A percentile compares a stretch with the other conserved stretches of the same genome.
Conservation (phyloP, 2,113 vertebrate genomes). For the Ceratotherium simum region DNA sequence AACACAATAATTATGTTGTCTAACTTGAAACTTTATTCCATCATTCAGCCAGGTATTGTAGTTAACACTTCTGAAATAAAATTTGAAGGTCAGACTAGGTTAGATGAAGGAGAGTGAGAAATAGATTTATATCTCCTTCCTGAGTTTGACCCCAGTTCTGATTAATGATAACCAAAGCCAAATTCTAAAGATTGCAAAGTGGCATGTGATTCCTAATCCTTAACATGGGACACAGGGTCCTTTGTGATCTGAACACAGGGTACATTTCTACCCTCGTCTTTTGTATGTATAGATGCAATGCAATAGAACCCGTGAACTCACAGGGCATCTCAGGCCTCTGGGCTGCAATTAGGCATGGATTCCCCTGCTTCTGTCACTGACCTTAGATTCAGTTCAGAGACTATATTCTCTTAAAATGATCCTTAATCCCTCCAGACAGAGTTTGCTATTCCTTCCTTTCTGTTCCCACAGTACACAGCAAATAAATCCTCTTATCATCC, state of each 20-base stretch:
- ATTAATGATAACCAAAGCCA: conserved; percentile 8
- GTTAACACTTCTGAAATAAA: conserved; percentile 42
- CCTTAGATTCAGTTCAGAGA: background rate
- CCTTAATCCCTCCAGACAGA: background rate
- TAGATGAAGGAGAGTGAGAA: conserved; percentile 56
- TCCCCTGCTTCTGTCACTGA: background rate
- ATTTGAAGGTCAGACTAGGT: conserved; percentile 29
- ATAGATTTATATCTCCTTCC: conserved; percentile 53
- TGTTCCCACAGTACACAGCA: background rate
- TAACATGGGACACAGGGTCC: background rate
- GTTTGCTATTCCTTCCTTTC: background rate
- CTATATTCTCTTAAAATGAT: background rate
- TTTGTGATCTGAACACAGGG: background rate
- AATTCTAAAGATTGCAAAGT: background rate
- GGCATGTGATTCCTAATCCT: background rate
- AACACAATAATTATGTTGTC: conserved; percentile 71
- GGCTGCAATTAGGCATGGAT: background rate
- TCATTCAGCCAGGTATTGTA: conserved; percentile 65
- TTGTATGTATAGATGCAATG: background rate
- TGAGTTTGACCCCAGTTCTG: conserved; percentile 18
- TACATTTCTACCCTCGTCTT: background rate
- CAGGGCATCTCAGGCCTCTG: background rate
- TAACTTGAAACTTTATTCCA: conserved; percentile 70
- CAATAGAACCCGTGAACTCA: background rate
- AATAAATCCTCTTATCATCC: background rate